Evolutionary conservation across 1,140 invertebrate species (phyloP).

Genomic region (Zaprionus lachaisei): DNA sequence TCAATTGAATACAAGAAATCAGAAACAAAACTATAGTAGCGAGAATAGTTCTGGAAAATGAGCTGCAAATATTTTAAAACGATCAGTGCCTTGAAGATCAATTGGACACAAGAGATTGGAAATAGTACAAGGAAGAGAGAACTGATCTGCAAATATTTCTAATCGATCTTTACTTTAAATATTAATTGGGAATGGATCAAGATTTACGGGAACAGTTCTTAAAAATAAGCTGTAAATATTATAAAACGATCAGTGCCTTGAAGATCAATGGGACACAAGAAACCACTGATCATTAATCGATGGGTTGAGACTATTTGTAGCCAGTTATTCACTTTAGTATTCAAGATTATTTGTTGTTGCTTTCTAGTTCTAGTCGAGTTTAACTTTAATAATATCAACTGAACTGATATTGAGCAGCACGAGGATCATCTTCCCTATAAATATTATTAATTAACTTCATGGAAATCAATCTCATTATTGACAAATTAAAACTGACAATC

Average conservation of each 20-base stretch:
- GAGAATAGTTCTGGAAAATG: neutral
- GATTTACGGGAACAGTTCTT: neutral
- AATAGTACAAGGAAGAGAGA: too few relatives aligned
- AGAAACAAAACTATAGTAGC: too few relatives aligned
- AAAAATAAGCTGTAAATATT: neutral
- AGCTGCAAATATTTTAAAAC: neutral
- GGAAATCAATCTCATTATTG: neutral
- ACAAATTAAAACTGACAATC: neutral
- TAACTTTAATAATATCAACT: neutral
- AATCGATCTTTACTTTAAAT: too few relatives aligned
- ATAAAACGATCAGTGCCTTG: neutral
- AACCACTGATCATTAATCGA: neutral
- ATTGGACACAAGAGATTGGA: neutral
- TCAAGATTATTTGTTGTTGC: neutral
- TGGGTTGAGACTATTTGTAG: neutral
- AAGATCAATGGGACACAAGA: neutral
- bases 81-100: neutral
- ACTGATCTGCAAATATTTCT: too few relatives aligned
- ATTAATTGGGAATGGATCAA: too few relatives aligned
- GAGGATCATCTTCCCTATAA: neutral
- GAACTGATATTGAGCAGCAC: neutral
- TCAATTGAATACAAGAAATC: too few relatives aligned
- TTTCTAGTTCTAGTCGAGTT: neutral
- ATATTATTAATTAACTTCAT: neutral
- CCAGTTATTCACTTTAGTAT: neutral